Evolutionary conservation across 2,797 vertebrate genomes (phyloP).

Genomic region (Xiphophorus birchmanni): DNA sequence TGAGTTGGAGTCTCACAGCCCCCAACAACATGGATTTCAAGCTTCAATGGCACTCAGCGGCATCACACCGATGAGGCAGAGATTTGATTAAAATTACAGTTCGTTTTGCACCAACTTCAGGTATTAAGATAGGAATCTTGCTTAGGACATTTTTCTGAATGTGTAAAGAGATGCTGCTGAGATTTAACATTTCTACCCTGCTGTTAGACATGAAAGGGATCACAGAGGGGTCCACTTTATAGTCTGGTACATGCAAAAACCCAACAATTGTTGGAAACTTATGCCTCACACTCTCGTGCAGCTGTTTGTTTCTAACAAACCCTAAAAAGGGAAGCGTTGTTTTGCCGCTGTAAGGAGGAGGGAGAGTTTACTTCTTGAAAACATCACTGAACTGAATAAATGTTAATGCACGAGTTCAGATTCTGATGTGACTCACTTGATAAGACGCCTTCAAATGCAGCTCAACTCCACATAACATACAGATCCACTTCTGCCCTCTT

Average conservation of each 20-base stretch:
- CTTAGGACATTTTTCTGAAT: conserved; percentile 83
- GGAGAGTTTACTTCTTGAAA: conserved; percentile 30
- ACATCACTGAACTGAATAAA: conserved; percentile 29
- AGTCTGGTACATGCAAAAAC: conserved; percentile 61
- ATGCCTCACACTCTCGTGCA: background rate
- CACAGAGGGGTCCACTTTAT: conserved; percentile 56
- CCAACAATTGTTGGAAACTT: background rate
- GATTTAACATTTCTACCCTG: conserved; percentile 76
- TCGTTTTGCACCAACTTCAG: conserved; percentile 94
- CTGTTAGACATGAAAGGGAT: conserved; percentile 75
- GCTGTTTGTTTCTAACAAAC: conserved; percentile 30
- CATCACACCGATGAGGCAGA: conserved; percentile 83
- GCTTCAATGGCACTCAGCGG: conserved; percentile 88
- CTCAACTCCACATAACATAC: background rate
- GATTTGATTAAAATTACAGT: conserved; percentile 99
- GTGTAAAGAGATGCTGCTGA: conserved; percentile 66
- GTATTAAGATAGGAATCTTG: conserved; percentile 89
- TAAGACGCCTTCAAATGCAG: conserved; percentile 8
- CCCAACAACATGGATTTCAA: conserved; percentile 93
- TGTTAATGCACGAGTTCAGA: conserved; percentile 22
- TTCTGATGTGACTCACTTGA: background rate
- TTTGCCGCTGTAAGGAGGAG: conserved; percentile 2
- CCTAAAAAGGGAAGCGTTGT: background rate
- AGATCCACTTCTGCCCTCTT: background rate
- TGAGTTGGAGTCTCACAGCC: conserved; percentile 80